phyloP scores from a whole-genome alignment of 2,797 vertebrate genomes.

The Huso huso region DNA sequence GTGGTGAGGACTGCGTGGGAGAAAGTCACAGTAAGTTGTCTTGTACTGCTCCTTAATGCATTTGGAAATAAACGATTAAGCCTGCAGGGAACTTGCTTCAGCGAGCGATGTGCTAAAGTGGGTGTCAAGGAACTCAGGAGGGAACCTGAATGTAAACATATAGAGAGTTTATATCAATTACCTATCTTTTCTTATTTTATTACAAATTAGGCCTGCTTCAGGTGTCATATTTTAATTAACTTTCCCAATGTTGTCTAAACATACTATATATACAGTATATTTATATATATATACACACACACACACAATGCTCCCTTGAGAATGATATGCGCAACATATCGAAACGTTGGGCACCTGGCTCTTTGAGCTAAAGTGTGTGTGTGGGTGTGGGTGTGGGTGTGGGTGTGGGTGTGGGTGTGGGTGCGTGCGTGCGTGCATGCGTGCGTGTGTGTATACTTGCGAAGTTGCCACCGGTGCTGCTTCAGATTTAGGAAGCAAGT shows the following conservation, averaged over 20 bases:
- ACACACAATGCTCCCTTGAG: too few species aligned
- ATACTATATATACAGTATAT: constrained; percentile 25
- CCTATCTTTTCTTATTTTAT: too few species aligned
- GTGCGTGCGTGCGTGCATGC: constrained; percentile 17
- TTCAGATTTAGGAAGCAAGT: too few species aligned
- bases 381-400: constrained; percentile 12
- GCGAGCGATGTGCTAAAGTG: constrained; percentile 4
- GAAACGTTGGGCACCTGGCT: too few species aligned
- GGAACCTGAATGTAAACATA: constrained; percentile 9
- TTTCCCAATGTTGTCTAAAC: constrained; percentile 33
- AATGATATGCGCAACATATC: too few species aligned
- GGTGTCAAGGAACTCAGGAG: constrained; percentile 16
- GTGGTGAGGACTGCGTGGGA: constrained; percentile 29
- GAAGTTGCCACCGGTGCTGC: too few species aligned
- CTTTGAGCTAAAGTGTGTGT: constrained; percentile 16
- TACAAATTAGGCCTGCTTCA: constrained; percentile 21
- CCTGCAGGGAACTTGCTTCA: constrained; percentile 15
- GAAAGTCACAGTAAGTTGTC: constrained; percentile 39
- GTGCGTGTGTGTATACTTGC: constrained; percentile 1
- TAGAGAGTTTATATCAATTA: not conserved
- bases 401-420: constrained; percentile 14
- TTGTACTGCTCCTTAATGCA: constrained; percentile 15
- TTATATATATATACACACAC: constrained; percentile 22
- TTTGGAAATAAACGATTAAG: constrained; percentile 29
- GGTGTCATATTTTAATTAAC: not conserved